phyloP scores from a whole-genome alignment of 2,797 vertebrate species.

The Cynopterus sphinx region DNA sequence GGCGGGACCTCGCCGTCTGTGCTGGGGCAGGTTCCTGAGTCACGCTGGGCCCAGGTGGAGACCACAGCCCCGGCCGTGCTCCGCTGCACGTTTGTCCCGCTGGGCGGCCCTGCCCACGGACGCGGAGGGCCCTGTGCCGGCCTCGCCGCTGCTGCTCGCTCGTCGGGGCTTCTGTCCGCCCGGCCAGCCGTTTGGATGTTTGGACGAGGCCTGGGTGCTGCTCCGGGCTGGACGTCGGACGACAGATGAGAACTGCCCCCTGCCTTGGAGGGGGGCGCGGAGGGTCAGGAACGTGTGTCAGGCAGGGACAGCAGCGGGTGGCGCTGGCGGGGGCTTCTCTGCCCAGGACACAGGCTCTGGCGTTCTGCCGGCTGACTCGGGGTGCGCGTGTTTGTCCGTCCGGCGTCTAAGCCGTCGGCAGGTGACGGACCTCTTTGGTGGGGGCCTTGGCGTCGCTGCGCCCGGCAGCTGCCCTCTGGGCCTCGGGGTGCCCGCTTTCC shows the following conservation, averaged over 20 bases:
- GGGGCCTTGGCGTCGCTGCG: accelerated
- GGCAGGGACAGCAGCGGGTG: too few species aligned
- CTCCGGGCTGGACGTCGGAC: accelerated
- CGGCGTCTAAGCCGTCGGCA: accelerated
- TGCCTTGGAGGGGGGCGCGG: too few species aligned
- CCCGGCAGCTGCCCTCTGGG: accelerated
- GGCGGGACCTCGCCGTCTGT: too few species aligned
- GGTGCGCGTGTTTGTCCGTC: neutral
- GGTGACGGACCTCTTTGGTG: too few species aligned
- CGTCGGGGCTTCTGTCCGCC: accelerated
- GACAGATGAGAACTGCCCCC: neutral
- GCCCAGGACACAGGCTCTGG: neutral
- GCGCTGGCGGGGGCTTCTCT: neutral
- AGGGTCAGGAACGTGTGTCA: accelerated
- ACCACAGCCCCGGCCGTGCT: accelerated
- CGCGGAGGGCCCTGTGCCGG: accelerated
- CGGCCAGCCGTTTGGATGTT: neutral
- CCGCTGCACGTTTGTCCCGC: accelerated
- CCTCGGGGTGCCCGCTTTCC: neutral
- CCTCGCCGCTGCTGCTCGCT: neutral
- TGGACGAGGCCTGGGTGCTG: neutral
- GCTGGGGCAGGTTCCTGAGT: too few species aligned
- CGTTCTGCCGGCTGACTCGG: too few species aligned
- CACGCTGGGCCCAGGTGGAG: neutral
- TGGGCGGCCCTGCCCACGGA: accelerated